Evolutionary conservation across 2,113 vertebrate species (phyloP).

Genomic region (Entosphenus tridentatus): DNA sequence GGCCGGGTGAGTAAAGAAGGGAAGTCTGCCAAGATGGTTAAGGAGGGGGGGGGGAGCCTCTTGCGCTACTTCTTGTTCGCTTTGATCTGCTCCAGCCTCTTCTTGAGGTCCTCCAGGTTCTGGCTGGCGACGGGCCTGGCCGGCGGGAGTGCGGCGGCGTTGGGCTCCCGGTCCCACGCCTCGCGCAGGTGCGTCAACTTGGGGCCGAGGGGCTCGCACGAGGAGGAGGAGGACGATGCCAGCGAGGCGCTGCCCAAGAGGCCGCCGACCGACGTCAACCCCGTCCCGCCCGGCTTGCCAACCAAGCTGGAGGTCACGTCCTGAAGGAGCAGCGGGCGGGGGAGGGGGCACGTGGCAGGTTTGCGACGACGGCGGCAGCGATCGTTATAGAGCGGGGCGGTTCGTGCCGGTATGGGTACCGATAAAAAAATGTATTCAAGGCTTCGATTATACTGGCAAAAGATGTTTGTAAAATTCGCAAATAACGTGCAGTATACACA

Average conservation of each 20-base stretch:
- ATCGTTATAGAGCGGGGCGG: no score
- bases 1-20: no score
- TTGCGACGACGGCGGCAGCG: no score
- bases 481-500: no score
- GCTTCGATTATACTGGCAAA: no score
- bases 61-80: conserved; percentile 1
- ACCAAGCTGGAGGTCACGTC: background rate
- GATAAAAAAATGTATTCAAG: no score
- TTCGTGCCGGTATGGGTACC: no score
- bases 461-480: no score
- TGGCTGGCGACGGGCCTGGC: background rate
- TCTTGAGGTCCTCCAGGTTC: background rate
- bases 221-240: background rate
- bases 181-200: background rate
- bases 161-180: background rate
- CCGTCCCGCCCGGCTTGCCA: background rate
- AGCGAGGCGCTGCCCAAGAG: background rate
- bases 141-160: background rate
- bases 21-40: no score
- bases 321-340: background rate
- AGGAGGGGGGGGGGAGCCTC: no score
- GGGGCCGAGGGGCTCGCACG: background rate
- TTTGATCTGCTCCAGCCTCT: conserved; percentile 6
- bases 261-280: background rate
- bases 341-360: no score